Evolutionary conservation across 64 coral and sea anemone species (phyloP), one percentile per base, ranked within the genome.

Genomic region (Exaiptasia diaphana): DNA sequence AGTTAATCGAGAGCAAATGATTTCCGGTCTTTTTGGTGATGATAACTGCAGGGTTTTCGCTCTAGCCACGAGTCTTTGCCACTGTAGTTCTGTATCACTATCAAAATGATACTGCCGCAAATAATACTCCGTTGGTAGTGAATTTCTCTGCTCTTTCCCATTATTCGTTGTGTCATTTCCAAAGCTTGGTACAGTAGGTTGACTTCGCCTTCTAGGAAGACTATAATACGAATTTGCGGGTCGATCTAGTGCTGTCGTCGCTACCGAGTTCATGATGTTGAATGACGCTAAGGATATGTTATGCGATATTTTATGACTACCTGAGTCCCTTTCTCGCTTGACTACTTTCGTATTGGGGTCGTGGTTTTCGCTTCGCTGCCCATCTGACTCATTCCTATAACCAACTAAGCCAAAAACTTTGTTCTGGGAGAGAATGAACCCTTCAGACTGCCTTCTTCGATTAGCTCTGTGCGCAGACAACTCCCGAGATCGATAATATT

Each of bases 11-110:
- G 35, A 18, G 9, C 5, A 6, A 17, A 20, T 43, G 0, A 0
- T 41, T 14, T 42, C 67, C 67, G 38, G 68, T 12, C 28, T 40
- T 45, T 8, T 49, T 25, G 69, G 38, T 4, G 41, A 46, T 1
- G 44, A 11, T 22, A 45, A 30, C 13, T 73, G 69, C 28, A 73
- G 44, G 28, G 13, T 14, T 25, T 17, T 41, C 2, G 69, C 69
- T 48, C 69, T 73, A 1, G 69, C 69, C 6, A 73, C 69, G 20
- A 73, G 20, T 22, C n/a, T 73, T 48, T 73, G 4, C 69, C 69
- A 73, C 12, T 73, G 69, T 6, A 73, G 14, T 3, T 73, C 69
- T 17, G 69, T 46, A 26, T 73, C 38, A 46, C 38, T 37, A 65
- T 65, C 61, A 3, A 65, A 37, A 25, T 3, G 15, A 65, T 20